These are phyloP conservation scores for Corapipo altera DNA, from an alignment of 2,113 vertebrate species.

Conservation along the genomic window DNA sequence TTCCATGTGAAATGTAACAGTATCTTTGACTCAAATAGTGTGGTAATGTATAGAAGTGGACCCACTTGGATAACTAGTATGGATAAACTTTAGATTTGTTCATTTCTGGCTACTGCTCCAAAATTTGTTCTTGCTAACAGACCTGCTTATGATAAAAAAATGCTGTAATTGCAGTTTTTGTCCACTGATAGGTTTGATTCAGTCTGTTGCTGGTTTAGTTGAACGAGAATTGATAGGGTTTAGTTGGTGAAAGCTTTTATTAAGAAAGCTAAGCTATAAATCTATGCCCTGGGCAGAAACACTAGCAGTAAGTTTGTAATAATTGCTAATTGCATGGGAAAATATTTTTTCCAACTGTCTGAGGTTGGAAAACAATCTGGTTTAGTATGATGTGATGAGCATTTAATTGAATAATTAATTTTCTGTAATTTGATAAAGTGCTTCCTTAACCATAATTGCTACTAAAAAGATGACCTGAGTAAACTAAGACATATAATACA, in stretches of 20 bases:
- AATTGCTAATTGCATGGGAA: not conserved
- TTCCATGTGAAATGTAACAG: not conserved
- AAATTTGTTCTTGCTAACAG: not conserved
- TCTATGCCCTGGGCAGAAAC: not conserved
- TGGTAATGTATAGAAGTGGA: not conserved
- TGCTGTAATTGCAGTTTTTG: not conserved
- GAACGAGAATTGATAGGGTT: not conserved
- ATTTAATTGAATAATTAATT: conserved; percentile 21
- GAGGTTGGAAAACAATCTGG: not conserved
- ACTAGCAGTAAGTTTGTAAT: not conserved
- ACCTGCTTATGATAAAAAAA: not conserved
- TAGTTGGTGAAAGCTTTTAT: not conserved
- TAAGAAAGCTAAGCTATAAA: not conserved
- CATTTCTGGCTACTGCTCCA: not conserved
- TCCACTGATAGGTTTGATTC: not conserved
- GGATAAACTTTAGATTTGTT: not conserved
- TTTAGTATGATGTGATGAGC: not conserved
- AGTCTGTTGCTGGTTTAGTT: not conserved
- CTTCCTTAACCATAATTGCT: not conserved
- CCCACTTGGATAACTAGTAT: not conserved
- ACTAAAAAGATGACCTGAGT: not conserved
- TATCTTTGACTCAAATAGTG: not conserved
- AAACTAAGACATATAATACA: not conserved
- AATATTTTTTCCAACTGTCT: not conserved
- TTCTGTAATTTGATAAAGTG: not conserved